A percentile compares a stretch with the other conserved stretches of the same genome.
Evolutionary conservation across 1,140 invertebrate species (phyloP).

Genomic region (Leptestheria dahalacensis): DNA sequence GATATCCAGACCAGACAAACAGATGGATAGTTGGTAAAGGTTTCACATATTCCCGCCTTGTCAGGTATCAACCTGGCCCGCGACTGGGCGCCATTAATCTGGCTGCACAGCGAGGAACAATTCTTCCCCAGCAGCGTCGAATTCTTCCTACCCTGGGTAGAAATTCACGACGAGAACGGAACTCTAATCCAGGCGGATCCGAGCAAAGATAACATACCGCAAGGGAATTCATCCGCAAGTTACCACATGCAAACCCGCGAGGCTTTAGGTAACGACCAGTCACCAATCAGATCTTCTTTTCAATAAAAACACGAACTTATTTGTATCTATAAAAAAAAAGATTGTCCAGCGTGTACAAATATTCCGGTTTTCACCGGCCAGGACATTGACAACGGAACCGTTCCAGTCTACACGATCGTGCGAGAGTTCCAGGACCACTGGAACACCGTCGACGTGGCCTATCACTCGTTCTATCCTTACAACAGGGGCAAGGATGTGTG

Average conservation of each 20-base stretch:
- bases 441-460: constrained; percentile 18
- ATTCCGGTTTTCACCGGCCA: constrained; percentile 15
- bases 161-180: constrained; percentile 13
- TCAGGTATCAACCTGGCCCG: constrained; percentile 7
- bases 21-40: too few relatives aligned
- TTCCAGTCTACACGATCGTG: constrained; percentile 18
- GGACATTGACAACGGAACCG: constrained; percentile 9
- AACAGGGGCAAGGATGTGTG: constrained; percentile 21
- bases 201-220: constrained; percentile 7
- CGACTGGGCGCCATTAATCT: constrained; percentile 19
- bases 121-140: constrained; percentile 20
- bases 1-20: too few relatives aligned
- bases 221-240: constrained; percentile 7
- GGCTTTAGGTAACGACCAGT: constrained; percentile 6
- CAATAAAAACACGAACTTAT: neutral
- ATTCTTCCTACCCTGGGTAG: constrained; percentile 16
- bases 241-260: constrained; percentile 16
- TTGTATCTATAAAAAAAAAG: neutral
- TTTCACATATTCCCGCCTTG: too few relatives aligned
- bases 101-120: constrained; percentile 19
- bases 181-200: constrained; percentile 10
- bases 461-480: constrained; percentile 19
- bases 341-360: constrained; percentile 12
- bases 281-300: neutral
- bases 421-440: constrained; percentile 18